Evolutionary conservation across 1,140 invertebrate species (phyloP).

Genomic region (Thaumatotibia leucotreta): DNA sequence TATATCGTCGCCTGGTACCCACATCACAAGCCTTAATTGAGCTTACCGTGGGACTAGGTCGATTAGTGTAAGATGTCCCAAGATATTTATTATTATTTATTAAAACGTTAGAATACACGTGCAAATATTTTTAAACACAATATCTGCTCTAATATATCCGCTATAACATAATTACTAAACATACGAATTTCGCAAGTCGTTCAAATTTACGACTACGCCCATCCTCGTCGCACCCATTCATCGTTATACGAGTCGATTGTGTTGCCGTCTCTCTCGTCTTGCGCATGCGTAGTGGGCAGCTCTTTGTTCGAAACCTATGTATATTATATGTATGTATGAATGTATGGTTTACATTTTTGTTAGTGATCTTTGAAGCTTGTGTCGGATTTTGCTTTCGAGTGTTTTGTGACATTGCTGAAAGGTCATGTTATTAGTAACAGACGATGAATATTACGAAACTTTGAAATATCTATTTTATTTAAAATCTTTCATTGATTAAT

Average conservation of each 20-base stretch:
- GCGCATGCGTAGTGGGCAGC: not conserved
- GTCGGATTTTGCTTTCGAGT: not conserved
- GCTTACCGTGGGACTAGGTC: too few species aligned
- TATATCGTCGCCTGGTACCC: too few species aligned
- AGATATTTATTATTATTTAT: too few species aligned
- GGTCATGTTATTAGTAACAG: too few species aligned
- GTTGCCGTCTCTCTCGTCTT: not conserved
- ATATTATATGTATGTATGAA: not conserved
- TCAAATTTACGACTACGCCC: constrained; percentile 13
- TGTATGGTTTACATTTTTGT: not conserved
- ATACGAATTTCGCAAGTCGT: not conserved
- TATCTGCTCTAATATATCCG: too few species aligned
- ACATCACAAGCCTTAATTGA: too few species aligned
- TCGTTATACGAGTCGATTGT: not conserved
- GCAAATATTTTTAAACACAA: too few species aligned
- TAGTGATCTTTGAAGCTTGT: not conserved
- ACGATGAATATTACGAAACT: too few species aligned
- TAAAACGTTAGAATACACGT: too few species aligned
- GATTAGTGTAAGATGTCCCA: too few species aligned
- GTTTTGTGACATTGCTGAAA: not conserved
- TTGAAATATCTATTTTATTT: too few species aligned
- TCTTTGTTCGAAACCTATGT: constrained; percentile 9
- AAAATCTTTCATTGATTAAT: too few species aligned
- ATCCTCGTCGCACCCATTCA: not conserved
- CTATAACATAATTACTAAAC: not conserved